Evolutionary conservation across 2,113 vertebrate species (phyloP), one percentile per base, ranked within the genome.

Genomic region (Cebus imitator): DNA sequence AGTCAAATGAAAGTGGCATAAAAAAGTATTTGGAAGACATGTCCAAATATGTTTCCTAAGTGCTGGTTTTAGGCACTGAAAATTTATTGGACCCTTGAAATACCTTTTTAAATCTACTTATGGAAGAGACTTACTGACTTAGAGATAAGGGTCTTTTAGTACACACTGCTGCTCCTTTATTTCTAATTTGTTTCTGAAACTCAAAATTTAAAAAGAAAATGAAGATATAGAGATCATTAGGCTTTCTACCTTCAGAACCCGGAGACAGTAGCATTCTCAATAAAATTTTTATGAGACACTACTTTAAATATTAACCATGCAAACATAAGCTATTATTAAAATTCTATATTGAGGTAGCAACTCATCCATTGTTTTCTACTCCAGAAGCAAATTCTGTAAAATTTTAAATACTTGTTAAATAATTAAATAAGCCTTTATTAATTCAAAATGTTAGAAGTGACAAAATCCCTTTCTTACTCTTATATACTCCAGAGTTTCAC

Each of bases 331-430:
- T 87, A 68, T 30, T 90, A 25, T 8, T 57, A 55, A 3, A 17
- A 12, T 64, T 64, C 30, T 37, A 2, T 45, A 52, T 20, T 21
- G 10, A 76, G 30, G 5, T 16, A 57, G 8, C 17, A 84, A 64
- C 9, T 11, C 18, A 90, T 40, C 52, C 18, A 83, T 88, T 35
- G 61, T 95, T 79, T 57, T 40, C 25, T 48, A 17, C 40, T 81
- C 35, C 57, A 83, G 18, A 32, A 64, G 12, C 20, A 55, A 40
- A 68, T 81, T 93, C 45, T 57, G 5, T 55, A 88, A 85, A 96
- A 50, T 45, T 76, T 91, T 55, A 91, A 96, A 68, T 64, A 79
- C 30, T 72, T 90, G 7, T 5, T 95, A 90, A 96, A 68, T 91
- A 94, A 70, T 87, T 76, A 94, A 93, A 83, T 64, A 48, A 70